Conservation (phyloP, 1,140 invertebrate species). For the Penaeus chinensis region DNA sequence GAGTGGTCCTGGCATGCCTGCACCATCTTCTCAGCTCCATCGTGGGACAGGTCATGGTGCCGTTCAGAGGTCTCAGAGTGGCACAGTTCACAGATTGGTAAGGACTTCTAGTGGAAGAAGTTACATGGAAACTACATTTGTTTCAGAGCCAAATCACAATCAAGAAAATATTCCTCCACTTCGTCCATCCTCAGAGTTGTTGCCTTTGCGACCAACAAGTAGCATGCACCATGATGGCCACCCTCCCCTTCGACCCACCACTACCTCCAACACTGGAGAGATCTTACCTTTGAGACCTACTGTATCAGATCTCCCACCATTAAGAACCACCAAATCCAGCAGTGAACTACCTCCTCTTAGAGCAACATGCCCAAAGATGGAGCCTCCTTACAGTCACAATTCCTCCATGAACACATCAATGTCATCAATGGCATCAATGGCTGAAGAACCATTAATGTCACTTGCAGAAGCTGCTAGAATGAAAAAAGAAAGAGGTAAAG, state of each 20-base stretch:
- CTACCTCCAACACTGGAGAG: constrained; percentile 43
- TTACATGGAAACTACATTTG: constrained; percentile 63
- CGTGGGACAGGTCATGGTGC: constrained; percentile 41
- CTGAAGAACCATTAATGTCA: constrained; percentile 57
- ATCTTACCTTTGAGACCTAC: constrained; percentile 27
- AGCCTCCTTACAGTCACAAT: constrained; percentile 37
- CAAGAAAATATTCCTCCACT: constrained; percentile 63
- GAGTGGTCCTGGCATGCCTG: constrained; percentile 54
- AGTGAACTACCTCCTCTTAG: constrained; percentile 61
- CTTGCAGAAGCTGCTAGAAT: constrained; percentile 61
- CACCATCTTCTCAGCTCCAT: constrained; percentile 50
- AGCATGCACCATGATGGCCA: constrained; percentile 42
- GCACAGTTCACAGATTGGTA: constrained; percentile 57
- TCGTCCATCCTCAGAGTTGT: constrained; percentile 45
- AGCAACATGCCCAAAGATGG: constrained; percentile 45
- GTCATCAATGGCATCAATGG: constrained; percentile 39
- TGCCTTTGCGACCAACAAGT: constrained; percentile 55
- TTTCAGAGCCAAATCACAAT: constrained; percentile 55
- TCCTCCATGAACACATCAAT: constrained; percentile 43
- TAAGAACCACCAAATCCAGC: constrained; percentile 58
- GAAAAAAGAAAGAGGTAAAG: constrained; percentile 72
- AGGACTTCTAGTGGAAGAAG: constrained; percentile 62
- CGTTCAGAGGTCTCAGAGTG: constrained; percentile 54
- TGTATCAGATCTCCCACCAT: constrained; percentile 41
- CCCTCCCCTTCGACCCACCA: constrained; percentile 44